phyloP scores from a whole-genome alignment of 1,140 invertebrate species.

The Caenorhabditis briggsae region DNA sequence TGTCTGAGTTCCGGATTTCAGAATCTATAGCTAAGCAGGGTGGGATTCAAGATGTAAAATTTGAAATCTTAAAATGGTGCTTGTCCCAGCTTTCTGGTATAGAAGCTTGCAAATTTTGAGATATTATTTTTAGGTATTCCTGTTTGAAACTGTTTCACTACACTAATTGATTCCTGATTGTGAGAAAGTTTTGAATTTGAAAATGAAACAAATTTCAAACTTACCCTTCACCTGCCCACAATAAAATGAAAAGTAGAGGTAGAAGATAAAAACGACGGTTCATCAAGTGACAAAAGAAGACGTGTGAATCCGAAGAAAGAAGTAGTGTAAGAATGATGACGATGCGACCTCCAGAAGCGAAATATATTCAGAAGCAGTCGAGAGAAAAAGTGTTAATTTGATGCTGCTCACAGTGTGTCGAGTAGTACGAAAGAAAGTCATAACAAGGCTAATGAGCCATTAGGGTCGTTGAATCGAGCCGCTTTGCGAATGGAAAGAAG shows the following conservation, averaged over 20 bases:
- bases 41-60: background rate
- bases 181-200: background rate
- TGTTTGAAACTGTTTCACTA: too few relatives aligned
- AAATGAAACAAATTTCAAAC: background rate
- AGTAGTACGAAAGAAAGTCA: slow-evolving; percentile 49
- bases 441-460: slow-evolving; percentile 55
- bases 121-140: too few relatives aligned
- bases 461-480: slow-evolving; percentile 42
- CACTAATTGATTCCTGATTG: too few relatives aligned
- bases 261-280: background rate
- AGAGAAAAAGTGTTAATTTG: slow-evolving; percentile 39
- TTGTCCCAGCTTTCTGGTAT: too few relatives aligned
- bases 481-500: background rate
- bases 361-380: slow-evolving; percentile 46
- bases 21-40: too few relatives aligned
- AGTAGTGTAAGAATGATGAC: background rate
- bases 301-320: background rate
- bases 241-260: background rate
- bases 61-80: too few relatives aligned
- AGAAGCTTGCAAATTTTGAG: too few relatives aligned
- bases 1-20: background rate
- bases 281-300: slow-evolving; percentile 34
- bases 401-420: slow-evolving; percentile 52
- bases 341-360: slow-evolving; percentile 28
- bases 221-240: slow-evolving; percentile 24